Conservation (phyloP, 2,797 vertebrate genomes). For the Premnoplex brunnescens region DNA sequence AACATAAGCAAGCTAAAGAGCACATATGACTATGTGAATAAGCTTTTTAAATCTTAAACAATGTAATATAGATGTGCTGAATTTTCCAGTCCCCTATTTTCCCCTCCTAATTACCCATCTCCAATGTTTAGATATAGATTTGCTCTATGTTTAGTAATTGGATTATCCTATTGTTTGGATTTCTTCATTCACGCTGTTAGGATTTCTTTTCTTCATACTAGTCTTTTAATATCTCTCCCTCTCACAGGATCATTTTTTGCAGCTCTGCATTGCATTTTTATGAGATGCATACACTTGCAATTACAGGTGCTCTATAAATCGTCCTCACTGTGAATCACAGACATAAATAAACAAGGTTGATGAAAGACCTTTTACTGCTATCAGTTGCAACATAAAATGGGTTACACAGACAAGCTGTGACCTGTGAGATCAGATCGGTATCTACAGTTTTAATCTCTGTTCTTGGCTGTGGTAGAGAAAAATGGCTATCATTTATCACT, state of each 20-base stretch:
- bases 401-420: slow-evolving; percentile 30
- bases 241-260: slow-evolving; percentile 4
- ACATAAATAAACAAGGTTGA: slow-evolving; percentile 44
- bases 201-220: background rate
- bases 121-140: background rate
- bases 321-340: background rate
- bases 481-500: slow-evolving; percentile 18
- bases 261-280: background rate
- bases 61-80: background rate
- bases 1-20: background rate
- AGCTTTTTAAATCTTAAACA: background rate
- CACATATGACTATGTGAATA: background rate
- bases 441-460: slow-evolving; percentile 26
- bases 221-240: background rate
- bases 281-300: background rate
- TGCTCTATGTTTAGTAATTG: background rate
- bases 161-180: background rate
- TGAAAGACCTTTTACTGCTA: slow-evolving; percentile 38
- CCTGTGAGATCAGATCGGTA: slow-evolving; percentile 39
- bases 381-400: background rate
- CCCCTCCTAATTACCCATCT: background rate
- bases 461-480: slow-evolving; percentile 6
- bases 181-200: background rate
- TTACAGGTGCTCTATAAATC: slow-evolving; percentile 44
- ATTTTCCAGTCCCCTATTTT: background rate